phyloP scores from a whole-genome alignment of 2,888 invertebrate species.

The Allophyes oxyacanthae region DNA sequence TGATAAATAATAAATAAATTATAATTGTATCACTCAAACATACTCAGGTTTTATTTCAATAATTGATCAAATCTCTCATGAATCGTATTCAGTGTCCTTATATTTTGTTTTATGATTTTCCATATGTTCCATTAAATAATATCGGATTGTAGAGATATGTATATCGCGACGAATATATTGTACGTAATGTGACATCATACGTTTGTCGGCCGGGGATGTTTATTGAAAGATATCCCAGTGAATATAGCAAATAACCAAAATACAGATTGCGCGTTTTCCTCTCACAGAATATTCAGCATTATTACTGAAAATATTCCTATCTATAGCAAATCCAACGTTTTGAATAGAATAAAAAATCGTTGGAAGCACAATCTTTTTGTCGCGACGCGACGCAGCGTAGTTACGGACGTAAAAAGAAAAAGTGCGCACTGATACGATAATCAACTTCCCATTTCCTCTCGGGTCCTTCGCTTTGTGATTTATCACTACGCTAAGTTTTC shows the following conservation, averaged over 20 bases:
- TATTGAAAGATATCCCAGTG: slow-evolving; percentile 18
- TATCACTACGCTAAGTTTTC: slow-evolving; percentile 15
- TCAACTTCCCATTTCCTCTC: slow-evolving; percentile 28
- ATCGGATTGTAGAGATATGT: slow-evolving; percentile 20
- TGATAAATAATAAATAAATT: too few relatives aligned
- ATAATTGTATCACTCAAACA: too few relatives aligned
- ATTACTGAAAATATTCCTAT: slow-evolving; percentile 6
- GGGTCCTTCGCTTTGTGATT: slow-evolving; percentile 21
- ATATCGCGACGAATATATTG: slow-evolving; percentile 24
- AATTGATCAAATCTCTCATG: neutral
- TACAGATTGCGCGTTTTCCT: slow-evolving; percentile 27
- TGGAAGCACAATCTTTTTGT: slow-evolving; percentile 16
- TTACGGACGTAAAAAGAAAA: slow-evolving; percentile 9
- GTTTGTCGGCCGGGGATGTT: slow-evolving; percentile 6
- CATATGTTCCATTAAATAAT: slow-evolving; percentile 22
- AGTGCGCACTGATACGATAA: slow-evolving; percentile 18
- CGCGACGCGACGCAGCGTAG: slow-evolving; percentile 1
- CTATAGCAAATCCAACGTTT: slow-evolving; percentile 3
- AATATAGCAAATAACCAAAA: slow-evolving; percentile 23
- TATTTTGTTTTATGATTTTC: slow-evolving; percentile 18
- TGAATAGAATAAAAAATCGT: slow-evolving; percentile 22
- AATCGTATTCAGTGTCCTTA: neutral
- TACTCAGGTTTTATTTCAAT: too few relatives aligned
- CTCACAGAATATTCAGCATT: slow-evolving; percentile 16
- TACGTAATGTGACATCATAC: slow-evolving; percentile 18